These are phyloP conservation scores for Petrocephalus schoutedeni DNA, from an alignment of 2,797 vertebrate genomes.

Conservation along the genomic window DNA sequence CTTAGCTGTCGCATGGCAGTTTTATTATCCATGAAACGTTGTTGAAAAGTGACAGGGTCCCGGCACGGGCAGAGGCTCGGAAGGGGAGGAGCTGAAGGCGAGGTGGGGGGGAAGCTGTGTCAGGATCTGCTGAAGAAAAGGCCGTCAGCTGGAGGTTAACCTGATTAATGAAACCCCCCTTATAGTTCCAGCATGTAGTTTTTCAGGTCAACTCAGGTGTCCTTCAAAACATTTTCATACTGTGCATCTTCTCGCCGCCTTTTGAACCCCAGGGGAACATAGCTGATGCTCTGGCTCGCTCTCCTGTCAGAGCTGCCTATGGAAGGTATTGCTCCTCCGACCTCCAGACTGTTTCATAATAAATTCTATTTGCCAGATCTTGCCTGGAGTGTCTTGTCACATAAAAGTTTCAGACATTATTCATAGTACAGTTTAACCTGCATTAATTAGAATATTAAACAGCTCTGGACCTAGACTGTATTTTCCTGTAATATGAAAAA, in stretches of 20 bases:
- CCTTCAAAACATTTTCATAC: background rate
- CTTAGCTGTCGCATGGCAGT: background rate
- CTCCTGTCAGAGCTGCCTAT: background rate
- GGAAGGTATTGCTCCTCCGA: background rate
- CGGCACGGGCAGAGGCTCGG: background rate
- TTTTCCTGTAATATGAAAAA: background rate
- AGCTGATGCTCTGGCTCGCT: background rate
- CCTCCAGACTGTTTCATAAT: background rate
- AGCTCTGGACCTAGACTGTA: background rate
- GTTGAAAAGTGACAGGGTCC: background rate
- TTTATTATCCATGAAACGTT: background rate
- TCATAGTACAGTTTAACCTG: background rate
- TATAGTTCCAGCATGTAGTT: background rate
- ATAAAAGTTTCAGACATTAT: conserved; percentile 3
- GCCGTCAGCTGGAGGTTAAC: background rate
- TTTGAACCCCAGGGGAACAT: background rate
- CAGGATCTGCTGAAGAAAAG: background rate
- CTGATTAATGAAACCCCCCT: background rate
- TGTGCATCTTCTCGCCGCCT: background rate
- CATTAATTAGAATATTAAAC: background rate
- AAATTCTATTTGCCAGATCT: background rate
- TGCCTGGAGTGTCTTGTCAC: background rate
- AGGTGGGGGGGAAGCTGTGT: background rate
- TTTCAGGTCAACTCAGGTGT: background rate
- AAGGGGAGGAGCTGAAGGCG: background rate